Percentiles rank a stretch among this genome's conserved stretches.
Evolutionary conservation across 2,113 vertebrate species (phyloP).

Genomic region (Lagopus muta): DNA sequence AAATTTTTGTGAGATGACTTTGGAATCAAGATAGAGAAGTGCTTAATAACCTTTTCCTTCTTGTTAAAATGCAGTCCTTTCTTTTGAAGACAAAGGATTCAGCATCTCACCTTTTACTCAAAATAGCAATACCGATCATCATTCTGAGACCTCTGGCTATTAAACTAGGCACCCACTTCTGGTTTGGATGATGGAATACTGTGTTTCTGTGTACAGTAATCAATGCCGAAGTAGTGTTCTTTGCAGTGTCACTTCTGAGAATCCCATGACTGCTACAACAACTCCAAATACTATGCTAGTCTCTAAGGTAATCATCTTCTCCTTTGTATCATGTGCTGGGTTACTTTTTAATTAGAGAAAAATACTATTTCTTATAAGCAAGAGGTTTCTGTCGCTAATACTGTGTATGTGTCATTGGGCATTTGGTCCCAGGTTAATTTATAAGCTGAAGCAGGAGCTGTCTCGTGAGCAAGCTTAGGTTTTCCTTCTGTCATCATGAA

Average conservation of each 20-base stretch:
- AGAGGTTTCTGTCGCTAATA: slow-evolving; percentile 56
- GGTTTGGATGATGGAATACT: neutral
- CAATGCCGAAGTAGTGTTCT: slow-evolving; percentile 44
- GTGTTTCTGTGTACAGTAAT: neutral
- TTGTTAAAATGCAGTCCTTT: neutral
- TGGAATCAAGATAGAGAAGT: neutral
- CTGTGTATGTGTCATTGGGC: slow-evolving; percentile 27
- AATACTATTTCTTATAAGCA: slow-evolving; percentile 28
- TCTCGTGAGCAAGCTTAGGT: neutral
- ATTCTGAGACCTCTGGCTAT: neutral
- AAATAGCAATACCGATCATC: neutral
- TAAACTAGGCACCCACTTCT: neutral
- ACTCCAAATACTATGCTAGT: neutral
- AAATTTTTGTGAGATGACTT: neutral
- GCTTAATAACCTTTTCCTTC: neutral
- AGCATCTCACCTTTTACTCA: neutral
- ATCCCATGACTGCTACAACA: slow-evolving; percentile 28
- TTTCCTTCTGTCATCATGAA: slow-evolving; percentile 29
- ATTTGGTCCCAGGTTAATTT: slow-evolving; percentile 73
- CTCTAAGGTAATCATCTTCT: slow-evolving; percentile 52
- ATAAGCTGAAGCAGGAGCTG: slow-evolving; percentile 39
- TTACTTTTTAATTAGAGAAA: slow-evolving; percentile 70
- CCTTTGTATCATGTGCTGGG: slow-evolving; percentile 1
- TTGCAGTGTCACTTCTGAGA: neutral
- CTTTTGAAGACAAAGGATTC: neutral